Base-by-base conservation (phyloP, 2,888 invertebrate species). In the Oxystoma pomonae region DNA sequence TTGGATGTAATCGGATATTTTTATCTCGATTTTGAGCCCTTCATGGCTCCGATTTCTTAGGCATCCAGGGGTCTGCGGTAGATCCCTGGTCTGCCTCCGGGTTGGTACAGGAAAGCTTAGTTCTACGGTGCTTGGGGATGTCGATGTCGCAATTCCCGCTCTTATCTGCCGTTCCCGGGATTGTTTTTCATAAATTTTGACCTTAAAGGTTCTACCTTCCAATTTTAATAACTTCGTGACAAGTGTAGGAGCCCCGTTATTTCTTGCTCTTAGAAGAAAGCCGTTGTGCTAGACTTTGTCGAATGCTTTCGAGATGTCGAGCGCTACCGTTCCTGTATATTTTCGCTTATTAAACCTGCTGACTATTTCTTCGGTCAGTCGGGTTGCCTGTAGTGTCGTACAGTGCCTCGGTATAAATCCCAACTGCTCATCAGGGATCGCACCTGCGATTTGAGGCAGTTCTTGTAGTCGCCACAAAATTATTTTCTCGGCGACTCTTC, bases 361-460 rank as follows among this genome's bases (percentile, higher is more conserved):
- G 12, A 35, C n/a, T 19, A 53, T 19, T 53, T 53, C 17, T 16
- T 53, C 53, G 3, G 7, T 53, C 17, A 53, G 53, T 3, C 53
- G 5, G 53, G 59, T 20, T 17, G 59, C 59, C 7, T 18, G 52
- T 16, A 59, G 19, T 7, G 51, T 19, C 9, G 59, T 59, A 19
- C 12, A 17, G 9, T 17, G 19, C 17, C 59, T 19, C 18, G 52
- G 59, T 3, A 17, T 12, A 19, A 59, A 59, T 7, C 59, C 59
- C 17, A 59, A 59, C 20, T 59, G 59, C 19, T 59, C 59, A 17
- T 59, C 52, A 7, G 59, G 59, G 16, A 59, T 5, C 2, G 52
- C 52, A 19, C n/a, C 17, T 20, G 7, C n/a, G 5, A 53, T 9
- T 19, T 53, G 53, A 17, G n/a, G 53, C 17, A 19, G 16, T 53